Evolutionary conservation across 2,797 vertebrate species (phyloP).

Genomic region (Anguilla megastoma): DNA sequence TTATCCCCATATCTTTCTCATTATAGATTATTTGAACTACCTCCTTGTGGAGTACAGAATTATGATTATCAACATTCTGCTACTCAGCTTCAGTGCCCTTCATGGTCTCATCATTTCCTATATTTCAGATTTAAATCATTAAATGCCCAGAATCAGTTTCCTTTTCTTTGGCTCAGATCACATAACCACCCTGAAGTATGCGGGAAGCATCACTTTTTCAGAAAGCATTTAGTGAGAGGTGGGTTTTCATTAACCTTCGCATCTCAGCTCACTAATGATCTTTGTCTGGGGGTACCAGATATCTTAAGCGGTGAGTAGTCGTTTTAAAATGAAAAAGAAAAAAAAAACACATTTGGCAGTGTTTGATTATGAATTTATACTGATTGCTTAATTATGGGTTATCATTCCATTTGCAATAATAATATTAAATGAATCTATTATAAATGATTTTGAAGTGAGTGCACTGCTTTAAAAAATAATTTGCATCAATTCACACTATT

Average conservation of each 20-base stretch:
- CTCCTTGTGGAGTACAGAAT: neutral
- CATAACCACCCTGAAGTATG: neutral
- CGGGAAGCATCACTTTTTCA: neutral
- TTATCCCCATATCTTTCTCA: neutral
- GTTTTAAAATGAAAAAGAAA: no score
- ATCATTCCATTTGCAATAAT: no score
- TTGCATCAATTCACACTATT: no score
- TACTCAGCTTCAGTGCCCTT: neutral
- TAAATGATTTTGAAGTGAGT: no score
- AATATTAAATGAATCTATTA: no score
- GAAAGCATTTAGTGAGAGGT: neutral
- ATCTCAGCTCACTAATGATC: no score
- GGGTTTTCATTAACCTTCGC: neutral
- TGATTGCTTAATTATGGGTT: no score
- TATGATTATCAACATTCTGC: neutral
- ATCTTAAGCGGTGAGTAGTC: no score
- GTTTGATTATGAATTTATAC: no score
- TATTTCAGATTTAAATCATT: neutral
- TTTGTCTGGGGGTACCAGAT: no score
- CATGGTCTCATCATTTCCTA: neutral
- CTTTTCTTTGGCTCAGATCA: neutral
- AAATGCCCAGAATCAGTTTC: neutral
- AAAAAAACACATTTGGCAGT: no score
- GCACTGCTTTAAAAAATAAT: no score
- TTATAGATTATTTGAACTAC: neutral